Percentiles rank a stretch among this genome's conserved stretches.
These are phyloP conservation scores for Brachionus sp. DNA, from an alignment of 1,140 invertebrate genomes.

Conservation along the genomic window DNA sequence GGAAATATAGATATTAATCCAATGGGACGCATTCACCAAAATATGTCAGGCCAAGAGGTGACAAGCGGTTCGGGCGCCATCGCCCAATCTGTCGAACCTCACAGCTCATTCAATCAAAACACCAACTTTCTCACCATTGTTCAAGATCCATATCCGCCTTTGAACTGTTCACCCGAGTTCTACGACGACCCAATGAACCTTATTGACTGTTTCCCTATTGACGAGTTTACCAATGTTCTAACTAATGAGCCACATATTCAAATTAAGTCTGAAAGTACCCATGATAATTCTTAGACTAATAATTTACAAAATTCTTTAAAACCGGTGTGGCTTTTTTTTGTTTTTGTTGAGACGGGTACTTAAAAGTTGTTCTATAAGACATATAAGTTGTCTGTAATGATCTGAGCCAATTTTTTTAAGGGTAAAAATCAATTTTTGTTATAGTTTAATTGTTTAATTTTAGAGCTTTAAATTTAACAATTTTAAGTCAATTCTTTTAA, in stretches of 20 bases:
- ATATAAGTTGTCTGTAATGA: background rate
- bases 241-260: background rate
- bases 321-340: background rate
- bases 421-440: background rate
- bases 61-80: background rate
- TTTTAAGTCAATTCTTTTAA: background rate
- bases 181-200: slow-evolving; percentile 4
- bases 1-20: slow-evolving; percentile 36
- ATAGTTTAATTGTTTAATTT: background rate
- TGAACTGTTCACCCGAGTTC: slow-evolving; percentile 14
- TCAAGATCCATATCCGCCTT: slow-evolving; percentile 25
- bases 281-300: background rate
- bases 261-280: slow-evolving; percentile 16
- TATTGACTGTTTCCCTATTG: slow-evolving; percentile 5
- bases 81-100: background rate
- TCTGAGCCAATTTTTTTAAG: background rate
- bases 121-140: background rate
- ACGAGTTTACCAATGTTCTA: background rate
- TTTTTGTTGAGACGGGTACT: slow-evolving; percentile 19
- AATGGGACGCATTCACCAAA: background rate
- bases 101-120: background rate
- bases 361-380: background rate
- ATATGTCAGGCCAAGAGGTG: background rate
- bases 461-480: slow-evolving; percentile 17
- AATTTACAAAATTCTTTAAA: background rate